Evolutionary conservation across 2,113 vertebrate genomes (phyloP), one percentile per base, ranked within the genome.

Genomic region (Harpagus bidentatus): DNA sequence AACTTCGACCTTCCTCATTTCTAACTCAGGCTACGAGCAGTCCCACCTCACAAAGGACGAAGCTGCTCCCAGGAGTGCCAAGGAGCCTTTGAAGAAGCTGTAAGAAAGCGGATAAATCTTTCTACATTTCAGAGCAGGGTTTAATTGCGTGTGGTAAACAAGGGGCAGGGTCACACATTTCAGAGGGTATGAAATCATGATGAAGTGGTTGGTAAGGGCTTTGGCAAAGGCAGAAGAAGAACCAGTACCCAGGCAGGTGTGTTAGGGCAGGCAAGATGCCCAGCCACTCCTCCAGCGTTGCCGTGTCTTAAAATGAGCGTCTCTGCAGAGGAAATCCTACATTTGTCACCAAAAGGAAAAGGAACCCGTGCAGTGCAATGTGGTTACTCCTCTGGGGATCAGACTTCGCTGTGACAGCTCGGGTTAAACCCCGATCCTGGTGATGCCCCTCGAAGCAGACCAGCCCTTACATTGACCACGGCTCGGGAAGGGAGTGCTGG

Each of bases 1-100:
- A 3, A 2, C n/a, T 43, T 34, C 50, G 32, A 38, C 18, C 42
- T 62, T 29, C 50, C 38, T 72, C 47, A 23, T 2, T 47, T 25
- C n/a, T 9, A 2, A 6, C 45, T n/a, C 1, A 0, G 10, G 36
- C 21, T 18, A 20, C 0, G 6, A 55, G 70, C 53, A 28, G 59
- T n/a, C 79, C 29, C 34, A 14, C 3, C 66, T 43, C 67, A 3
- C 22, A 36, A 50, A 52, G 32, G 69, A 61, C 47, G 47, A 32
- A 81, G 62, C 40, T 69, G 47, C n/a, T 45, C 50, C 58, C 9
- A 6, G 25, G 9, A 48, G 19, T 6, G 17, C n/a, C 2, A 3
- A 47, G 76, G 47, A 43, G 18, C 61, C 55, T 65, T 25, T 6
- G 19, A 17, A 63, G 78, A 7, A 56, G 62, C 47, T 63, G 9